Percentiles rank a stretch among this genome's conserved stretches.
These are phyloP conservation scores for Hydropsyche tenuis DNA, from an alignment of 1,140 invertebrate species.

Conservation along the genomic window DNA sequence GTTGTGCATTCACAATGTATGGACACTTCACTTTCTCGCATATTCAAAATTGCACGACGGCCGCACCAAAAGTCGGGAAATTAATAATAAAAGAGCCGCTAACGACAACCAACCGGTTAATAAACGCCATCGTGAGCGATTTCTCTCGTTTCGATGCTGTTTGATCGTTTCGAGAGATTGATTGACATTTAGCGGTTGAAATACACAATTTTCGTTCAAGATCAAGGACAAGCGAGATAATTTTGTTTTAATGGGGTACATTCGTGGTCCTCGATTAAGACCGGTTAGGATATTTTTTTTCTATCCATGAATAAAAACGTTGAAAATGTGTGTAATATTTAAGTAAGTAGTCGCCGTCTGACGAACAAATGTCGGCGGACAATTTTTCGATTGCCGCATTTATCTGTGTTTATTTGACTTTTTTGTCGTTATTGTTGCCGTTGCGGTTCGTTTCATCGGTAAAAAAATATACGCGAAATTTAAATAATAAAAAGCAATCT, in stretches of 20 bases:
- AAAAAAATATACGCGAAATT: conserved; percentile 1
- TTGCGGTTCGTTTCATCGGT: not conserved
- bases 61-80: too few relatives aligned
- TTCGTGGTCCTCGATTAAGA: conserved; percentile 6
- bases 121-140: too few relatives aligned
- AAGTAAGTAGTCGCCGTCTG: not conserved
- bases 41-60: too few relatives aligned
- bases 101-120: too few relatives aligned
- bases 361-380: not conserved
- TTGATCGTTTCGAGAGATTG: too few relatives aligned
- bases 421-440: not conserved
- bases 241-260: conserved; percentile 2
- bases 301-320: not conserved
- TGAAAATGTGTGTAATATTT: too few relatives aligned
- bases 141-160: too few relatives aligned
- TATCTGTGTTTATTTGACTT: not conserved
- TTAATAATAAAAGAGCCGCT: too few relatives aligned
- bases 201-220: not conserved
- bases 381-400: conserved; percentile 11
- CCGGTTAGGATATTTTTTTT: not conserved
- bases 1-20: too few relatives aligned
- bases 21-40: too few relatives aligned
- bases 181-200: not conserved
- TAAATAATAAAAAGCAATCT: conserved; percentile 13
- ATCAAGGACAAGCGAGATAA: conserved; percentile 14